Base-by-base conservation (phyloP, 1,140 invertebrate genomes). In the Lucilia sericata region DNA sequence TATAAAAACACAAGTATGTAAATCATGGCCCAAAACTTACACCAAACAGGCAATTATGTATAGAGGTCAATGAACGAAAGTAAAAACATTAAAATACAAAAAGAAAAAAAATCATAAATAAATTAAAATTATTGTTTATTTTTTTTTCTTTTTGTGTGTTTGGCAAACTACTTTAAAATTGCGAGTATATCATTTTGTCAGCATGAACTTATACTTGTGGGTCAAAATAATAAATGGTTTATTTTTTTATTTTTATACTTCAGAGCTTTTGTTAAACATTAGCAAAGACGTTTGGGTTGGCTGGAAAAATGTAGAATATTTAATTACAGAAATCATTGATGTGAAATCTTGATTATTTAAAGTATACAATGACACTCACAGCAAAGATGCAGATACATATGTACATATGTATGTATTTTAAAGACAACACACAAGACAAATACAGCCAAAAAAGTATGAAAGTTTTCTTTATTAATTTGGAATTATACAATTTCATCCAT, bases 21-120 rank as follows among this genome's bases (percentile, higher is more conserved):
- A 70, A 70, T 70, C 2, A 25, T 70, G 65, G n/a, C n/a, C 65
- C 65, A 21, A 25, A 70, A 70, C 65, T 70, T 70, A 70, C 65
- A 55, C 51, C 17, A 55, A 55, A 55, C 4, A 55, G 13, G 4
- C 17, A 55, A 55, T n/a, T n/a, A 55, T 55, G 3, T 30, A 55
- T 14, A 17, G 17, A 55, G 65, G n/a, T 70, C 65, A 70, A 19
- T 70, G 65, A 70, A 70, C 65, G 65, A 70, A 70, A 70, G 65
- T 70, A 70, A 70, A 70, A 70, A 70, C 21, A 70, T 17, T 4
- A 14, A 55, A n/a, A 55, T 55, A 42, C 42, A 42, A 42, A 42
- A 7, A 4, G 3, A 55, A 60, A 14, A 60, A 60, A 60, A 14
- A 1, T 60, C 55, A n/a, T 60, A 70, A 70, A 70, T 70, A 70